phyloP scores from a whole-genome alignment of 2,888 invertebrate species.

The Habrosyne pyritoides region DNA sequence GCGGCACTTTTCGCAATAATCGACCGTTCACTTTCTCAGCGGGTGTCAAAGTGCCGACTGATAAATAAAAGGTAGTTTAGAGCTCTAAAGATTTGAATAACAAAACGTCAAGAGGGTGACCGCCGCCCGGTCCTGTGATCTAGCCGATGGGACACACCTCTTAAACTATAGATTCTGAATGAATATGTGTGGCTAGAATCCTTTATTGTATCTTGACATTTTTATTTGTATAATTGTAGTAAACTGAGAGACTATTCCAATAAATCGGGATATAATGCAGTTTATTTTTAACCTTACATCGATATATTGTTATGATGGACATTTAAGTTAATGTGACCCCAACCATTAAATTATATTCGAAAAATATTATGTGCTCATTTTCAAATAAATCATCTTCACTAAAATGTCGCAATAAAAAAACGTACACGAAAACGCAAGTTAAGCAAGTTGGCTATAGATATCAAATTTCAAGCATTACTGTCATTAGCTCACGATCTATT shows the following conservation, averaged over 20 bases:
- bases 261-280: background rate
- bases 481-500: conserved; percentile 24
- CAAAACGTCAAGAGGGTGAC: conserved; percentile 44
- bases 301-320: background rate
- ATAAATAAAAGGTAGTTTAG: conserved; percentile 39
- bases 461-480: conserved; percentile 33
- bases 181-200: conserved; percentile 1
- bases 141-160: conserved; percentile 40
- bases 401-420: conserved; percentile 20
- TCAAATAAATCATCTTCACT: conserved; percentile 30
- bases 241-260: background rate
- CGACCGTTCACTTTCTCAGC: conserved; percentile 38
- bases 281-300: background rate
- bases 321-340: background rate
- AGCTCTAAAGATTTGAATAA: conserved; percentile 46
- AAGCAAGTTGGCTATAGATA: conserved; percentile 18
- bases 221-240: background rate
- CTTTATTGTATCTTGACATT: background rate
- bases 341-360: background rate
- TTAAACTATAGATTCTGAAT: conserved; percentile 5
- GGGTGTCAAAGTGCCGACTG: conserved; percentile 39
- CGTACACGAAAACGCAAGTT: conserved; percentile 26
- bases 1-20: conserved; percentile 44
- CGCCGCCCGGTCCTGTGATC: conserved; percentile 34
- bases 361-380: background rate